phyloP scores from a whole-genome alignment of 1,140 invertebrate genomes.

The Leptinotarsa lineolata region DNA sequence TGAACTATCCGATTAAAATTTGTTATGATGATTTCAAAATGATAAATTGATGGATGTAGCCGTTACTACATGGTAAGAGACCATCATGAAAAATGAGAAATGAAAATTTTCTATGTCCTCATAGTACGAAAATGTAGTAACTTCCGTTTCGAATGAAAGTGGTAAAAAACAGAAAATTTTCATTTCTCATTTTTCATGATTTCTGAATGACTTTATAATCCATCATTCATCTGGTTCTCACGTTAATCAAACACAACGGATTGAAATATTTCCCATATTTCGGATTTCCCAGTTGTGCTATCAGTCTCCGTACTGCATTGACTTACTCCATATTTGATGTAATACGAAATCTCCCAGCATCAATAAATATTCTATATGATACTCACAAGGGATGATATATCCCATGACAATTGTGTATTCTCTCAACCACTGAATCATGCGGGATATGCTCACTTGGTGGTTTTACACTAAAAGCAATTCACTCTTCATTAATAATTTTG shows the following conservation, averaged over 20 bases:
- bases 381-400: background rate
- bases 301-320: background rate
- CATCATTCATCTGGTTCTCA: background rate
- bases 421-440: background rate
- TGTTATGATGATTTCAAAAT: too few species aligned
- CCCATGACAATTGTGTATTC: background rate
- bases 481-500: background rate
- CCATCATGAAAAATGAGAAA: too few species aligned
- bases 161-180: too few species aligned
- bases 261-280: slow-evolving; percentile 4
- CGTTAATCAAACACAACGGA: background rate
- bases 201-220: too few species aligned
- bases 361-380: slow-evolving; percentile 4
- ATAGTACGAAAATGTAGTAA: too few species aligned
- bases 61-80: too few species aligned
- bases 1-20: too few species aligned
- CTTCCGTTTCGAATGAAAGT: too few species aligned
- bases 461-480: background rate
- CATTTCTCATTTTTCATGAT: too few species aligned
- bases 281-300: background rate
- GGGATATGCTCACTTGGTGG: background rate
- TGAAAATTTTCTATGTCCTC: too few species aligned
- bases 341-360: background rate
- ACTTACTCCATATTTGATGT: background rate
- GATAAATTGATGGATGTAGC: too few species aligned